These are phyloP conservation scores for Ailurus styani DNA, from an alignment of 2,113 vertebrate species.

Conservation along the genomic window DNA sequence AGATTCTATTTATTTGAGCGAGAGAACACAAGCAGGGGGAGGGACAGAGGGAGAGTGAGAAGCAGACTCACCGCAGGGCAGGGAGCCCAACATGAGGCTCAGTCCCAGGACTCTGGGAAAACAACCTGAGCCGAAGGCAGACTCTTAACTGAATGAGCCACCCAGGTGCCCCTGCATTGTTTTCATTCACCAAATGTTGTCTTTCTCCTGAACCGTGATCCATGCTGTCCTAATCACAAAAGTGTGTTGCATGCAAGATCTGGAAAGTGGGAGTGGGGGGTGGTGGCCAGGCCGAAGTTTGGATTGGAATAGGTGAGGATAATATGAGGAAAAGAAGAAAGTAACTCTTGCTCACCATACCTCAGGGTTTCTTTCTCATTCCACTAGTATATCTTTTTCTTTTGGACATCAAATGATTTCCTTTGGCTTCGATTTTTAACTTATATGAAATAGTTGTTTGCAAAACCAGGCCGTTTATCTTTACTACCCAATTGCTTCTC, in stretches of 20 bases:
- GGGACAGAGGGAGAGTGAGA: too few species aligned
- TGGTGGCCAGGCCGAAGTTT: neutral
- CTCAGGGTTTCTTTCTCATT: neutral
- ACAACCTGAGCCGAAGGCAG: too few species aligned
- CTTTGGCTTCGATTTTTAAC: conserved; percentile 21
- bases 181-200: neutral
- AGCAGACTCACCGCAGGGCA: too few species aligned
- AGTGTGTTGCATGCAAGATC: neutral
- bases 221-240: neutral
- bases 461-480: neutral
- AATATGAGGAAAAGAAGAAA: neutral
- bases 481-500: neutral
- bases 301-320: neutral
- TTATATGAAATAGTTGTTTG: neutral
- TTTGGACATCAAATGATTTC: neutral
- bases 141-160: too few species aligned
- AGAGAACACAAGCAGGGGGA: too few species aligned
- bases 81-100: too few species aligned
- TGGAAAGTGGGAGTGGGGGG: neutral
- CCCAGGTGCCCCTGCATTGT: neutral
- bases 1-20: too few species aligned
- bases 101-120: too few species aligned
- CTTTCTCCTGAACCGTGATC: neutral
- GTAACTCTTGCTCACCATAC: neutral
- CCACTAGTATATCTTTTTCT: neutral